A percentile compares a stretch with the other conserved stretches of the same genome.
These are phyloP conservation scores for Microplitis deprimator DNA, from an alignment of 2,888 invertebrate genomes.

Conservation along the genomic window DNA sequence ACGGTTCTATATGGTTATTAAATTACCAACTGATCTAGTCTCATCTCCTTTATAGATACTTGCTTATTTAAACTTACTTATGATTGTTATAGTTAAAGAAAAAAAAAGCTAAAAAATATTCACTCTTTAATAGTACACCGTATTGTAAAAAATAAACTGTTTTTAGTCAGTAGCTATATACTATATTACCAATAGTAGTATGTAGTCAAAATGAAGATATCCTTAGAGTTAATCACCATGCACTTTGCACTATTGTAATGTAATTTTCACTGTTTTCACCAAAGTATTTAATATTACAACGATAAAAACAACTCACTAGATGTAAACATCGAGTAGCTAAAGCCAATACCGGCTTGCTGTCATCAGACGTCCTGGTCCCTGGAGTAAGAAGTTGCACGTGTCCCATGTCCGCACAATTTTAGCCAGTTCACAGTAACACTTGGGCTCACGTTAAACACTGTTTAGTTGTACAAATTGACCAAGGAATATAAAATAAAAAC, in stretches of 20 bases:
- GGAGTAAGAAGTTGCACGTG: conserved; percentile 13
- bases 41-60: no score
- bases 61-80: no score
- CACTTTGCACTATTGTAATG: background rate
- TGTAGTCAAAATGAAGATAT: background rate
- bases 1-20: background rate
- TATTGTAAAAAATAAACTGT: background rate
- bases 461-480: background rate
- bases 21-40: background rate
- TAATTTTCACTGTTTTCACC: conserved; percentile 13
- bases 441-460: conserved; percentile 13
- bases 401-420: conserved; percentile 23
- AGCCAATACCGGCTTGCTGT: conserved; percentile 5
- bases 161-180: background rate
- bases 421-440: conserved; percentile 17
- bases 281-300: background rate
- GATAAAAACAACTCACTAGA: conserved; percentile 12
- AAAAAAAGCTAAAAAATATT: background rate
- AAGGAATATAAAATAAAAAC: conserved; percentile 34
- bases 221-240: background rate
- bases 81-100: background rate
- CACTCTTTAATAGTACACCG: background rate
- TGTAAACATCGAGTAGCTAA: conserved; percentile 13
- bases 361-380: conserved; percentile 17
- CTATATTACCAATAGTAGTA: background rate